Evolutionary conservation across 1,140 invertebrate species (phyloP).

Genomic region (Drosophila mayri): DNA sequence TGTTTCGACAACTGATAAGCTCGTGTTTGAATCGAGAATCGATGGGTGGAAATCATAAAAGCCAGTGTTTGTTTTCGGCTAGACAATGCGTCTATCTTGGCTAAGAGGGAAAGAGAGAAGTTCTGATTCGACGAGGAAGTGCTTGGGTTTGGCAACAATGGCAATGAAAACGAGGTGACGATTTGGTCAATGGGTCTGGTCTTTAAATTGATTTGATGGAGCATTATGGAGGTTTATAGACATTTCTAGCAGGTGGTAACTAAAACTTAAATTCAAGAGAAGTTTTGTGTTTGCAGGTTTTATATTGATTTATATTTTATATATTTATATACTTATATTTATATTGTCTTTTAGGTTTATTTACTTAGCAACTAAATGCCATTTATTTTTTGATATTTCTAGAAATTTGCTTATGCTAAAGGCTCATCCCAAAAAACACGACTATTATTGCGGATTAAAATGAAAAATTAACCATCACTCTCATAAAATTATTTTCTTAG

Average conservation of each 20-base stretch:
- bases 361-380: not conserved
- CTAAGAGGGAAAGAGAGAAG: not conserved
- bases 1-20: slow-evolving; percentile 50
- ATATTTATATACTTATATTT: too few species aligned
- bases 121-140: slow-evolving; percentile 15
- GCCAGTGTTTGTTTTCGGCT: slow-evolving; percentile 21
- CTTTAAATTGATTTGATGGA: slow-evolving; percentile 32
- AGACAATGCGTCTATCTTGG: slow-evolving; percentile 47
- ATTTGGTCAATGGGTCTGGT: slow-evolving; percentile 58
- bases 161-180: slow-evolving; percentile 51
- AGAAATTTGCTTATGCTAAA: not conserved
- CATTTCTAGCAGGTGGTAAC: slow-evolving; percentile 17
- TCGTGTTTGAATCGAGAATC: slow-evolving; percentile 14
- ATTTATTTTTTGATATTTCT: not conserved
- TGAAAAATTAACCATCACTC: not conserved
- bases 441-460: not conserved
- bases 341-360: not conserved
- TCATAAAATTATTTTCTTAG: not conserved
- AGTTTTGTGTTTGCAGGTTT: not conserved
- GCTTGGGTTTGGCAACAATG: slow-evolving; percentile 1
- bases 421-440: not conserved
- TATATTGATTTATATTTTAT: too few species aligned
- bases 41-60: slow-evolving; percentile 43
- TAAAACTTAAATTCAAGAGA: not conserved
- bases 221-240: not conserved